Evolutionary conservation across 2,797 vertebrate species (phyloP).

Genomic region (Harpagifer antarcticus): DNA sequence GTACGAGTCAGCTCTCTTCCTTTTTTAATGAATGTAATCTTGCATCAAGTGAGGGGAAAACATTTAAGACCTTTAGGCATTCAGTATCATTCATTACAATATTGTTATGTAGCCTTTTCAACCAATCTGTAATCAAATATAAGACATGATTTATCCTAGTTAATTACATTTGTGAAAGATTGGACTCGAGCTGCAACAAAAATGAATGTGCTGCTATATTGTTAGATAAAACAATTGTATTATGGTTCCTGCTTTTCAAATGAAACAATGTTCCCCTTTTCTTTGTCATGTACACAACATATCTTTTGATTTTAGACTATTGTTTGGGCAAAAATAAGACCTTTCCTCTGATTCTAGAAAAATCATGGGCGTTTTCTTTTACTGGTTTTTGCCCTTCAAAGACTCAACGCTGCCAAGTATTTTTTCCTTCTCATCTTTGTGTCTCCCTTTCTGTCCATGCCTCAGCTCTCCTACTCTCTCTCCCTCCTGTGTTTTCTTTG

Average conservation of each 20-base stretch:
- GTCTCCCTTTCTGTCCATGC: constrained; percentile 17
- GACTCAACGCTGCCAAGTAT: not conserved
- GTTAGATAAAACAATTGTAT: not conserved
- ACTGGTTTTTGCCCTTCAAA: not conserved
- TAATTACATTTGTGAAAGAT: too few relatives aligned
- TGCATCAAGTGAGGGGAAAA: too few relatives aligned
- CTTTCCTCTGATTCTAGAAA: not conserved
- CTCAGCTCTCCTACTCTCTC: constrained; percentile 3
- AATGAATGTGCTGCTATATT: not conserved
- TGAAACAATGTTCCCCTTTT: not conserved
- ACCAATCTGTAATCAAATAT: not conserved
- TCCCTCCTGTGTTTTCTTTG: constrained; percentile 46
- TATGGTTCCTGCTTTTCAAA: not conserved
- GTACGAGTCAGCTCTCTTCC: not conserved
- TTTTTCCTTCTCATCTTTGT: not conserved
- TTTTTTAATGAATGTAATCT: not conserved
- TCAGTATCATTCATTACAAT: not conserved
- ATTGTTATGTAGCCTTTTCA: not conserved
- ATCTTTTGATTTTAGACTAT: not conserved
- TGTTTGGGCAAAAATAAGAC: not conserved
- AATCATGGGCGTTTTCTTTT: not conserved
- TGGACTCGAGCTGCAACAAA: not conserved
- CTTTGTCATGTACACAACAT: not conserved
- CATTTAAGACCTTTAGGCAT: too few relatives aligned
- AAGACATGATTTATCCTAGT: too few relatives aligned